Conservation (phyloP, 2,113 vertebrate genomes). For the Proterorhinus semilunaris region DNA sequence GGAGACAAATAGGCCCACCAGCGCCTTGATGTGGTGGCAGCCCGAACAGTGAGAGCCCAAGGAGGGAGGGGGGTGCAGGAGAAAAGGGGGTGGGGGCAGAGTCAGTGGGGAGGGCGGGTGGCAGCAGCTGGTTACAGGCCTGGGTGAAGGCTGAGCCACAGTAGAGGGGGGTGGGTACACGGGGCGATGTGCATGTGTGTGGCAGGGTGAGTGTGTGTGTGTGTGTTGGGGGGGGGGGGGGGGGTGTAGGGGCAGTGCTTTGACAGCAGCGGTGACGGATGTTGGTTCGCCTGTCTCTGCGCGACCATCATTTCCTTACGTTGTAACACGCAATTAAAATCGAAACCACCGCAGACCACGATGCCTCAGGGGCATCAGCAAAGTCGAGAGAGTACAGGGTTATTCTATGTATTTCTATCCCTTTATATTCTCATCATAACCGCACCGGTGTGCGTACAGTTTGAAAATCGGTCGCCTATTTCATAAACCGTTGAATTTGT, state of each 20-base stretch:
- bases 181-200: not conserved
- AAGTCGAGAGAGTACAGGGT: conserved; percentile 81
- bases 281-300: conserved; percentile 84
- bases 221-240: conserved; percentile 3
- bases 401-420: conserved; percentile 35
- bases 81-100: conserved; percentile 51
- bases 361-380: conserved; percentile 85
- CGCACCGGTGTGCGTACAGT: conserved; percentile 70
- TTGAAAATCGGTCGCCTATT: conserved; percentile 3
- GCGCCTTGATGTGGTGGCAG: conserved; percentile 88
- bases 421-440: conserved; percentile 72
- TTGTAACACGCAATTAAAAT: conserved; percentile 81
- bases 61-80: conserved; percentile 44
- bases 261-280: conserved; percentile 23
- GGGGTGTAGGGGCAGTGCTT: conserved; percentile 26
- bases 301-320: conserved; percentile 89
- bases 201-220: not conserved
- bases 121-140: conserved; percentile 65
- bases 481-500: conserved; percentile 11
- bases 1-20: conserved; percentile 98
- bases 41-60: conserved; percentile 42
- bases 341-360: conserved; percentile 91
- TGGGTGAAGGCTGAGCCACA: conserved; percentile 37
- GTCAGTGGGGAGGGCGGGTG: conserved; percentile 64
- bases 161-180: conserved; percentile 27